Evolutionary conservation across 1,140 invertebrate genomes (phyloP).

Genomic region (Dolichoris vasculosae): DNA sequence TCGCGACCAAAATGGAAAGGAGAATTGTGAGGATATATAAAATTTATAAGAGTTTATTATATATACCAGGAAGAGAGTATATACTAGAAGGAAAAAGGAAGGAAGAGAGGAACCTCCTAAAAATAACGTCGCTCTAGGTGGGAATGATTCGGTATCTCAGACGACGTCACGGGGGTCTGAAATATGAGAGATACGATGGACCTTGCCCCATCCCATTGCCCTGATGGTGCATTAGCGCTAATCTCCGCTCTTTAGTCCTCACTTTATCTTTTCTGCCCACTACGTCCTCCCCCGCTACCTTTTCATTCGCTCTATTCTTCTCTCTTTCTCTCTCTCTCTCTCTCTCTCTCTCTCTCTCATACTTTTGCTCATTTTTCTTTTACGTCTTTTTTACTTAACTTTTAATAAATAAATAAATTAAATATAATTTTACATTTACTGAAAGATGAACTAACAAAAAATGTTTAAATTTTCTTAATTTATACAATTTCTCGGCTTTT

Average conservation of each 20-base stretch:
- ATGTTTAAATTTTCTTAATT: too few relatives aligned
- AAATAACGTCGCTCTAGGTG: conserved; percentile 71
- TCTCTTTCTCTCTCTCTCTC: neutral
- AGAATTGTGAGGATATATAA: neutral
- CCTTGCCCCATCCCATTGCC: conserved; percentile 67
- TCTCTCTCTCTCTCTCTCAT: neutral
- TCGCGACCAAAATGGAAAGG: neutral
- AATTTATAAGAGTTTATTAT: conserved; percentile 53
- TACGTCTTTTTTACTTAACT: neutral
- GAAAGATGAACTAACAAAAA: too few relatives aligned
- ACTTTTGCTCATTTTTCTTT: neutral
- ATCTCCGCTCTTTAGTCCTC: conserved; percentile 75
- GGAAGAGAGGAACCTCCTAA: conserved; percentile 59
- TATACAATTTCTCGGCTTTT: too few relatives aligned
- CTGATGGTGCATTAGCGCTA: conserved; percentile 75
- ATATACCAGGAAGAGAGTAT: too few relatives aligned
- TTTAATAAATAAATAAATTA: too few relatives aligned
- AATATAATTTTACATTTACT: too few relatives aligned
- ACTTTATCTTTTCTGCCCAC: conserved; percentile 69
- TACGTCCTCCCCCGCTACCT: conserved; percentile 53
- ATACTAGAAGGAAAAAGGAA: conserved; percentile 24
- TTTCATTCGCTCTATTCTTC: conserved; percentile 42
- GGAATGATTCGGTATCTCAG: conserved; percentile 73
- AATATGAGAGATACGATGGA: conserved; percentile 75
- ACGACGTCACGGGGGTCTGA: conserved; percentile 73